Base-by-base conservation (phyloP, 2,888 invertebrate genomes). In the Axea sp. region DNA sequence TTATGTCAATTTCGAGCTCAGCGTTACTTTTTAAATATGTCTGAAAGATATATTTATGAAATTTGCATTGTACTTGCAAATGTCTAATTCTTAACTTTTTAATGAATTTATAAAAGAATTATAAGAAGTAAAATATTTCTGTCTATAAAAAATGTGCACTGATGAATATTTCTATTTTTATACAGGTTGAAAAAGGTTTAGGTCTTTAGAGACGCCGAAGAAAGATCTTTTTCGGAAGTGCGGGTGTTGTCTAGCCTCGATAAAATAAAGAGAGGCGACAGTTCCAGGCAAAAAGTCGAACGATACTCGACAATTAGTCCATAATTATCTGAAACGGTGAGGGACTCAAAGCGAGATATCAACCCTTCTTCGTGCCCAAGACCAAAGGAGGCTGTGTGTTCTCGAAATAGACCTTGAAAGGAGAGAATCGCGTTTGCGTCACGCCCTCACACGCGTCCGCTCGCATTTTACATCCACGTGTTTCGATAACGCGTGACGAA, bases 231-330 rank as follows among this genome's bases (percentile, higher is more conserved):
- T 72, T 68, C 53, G 72, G 72, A 73, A 68, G 73, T 51, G 67
- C 67, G 73, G 64, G 51, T 31, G 57, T 39, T 43, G 57, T 47
- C 73, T 57, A 47, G 60, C 9, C 35, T 22, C 43, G 49, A 57
- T 75, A 75, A 60, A 75, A 47, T 47, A 64, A 71, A 28, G 73
- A 69, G 55, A 22, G 64, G 60, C 43, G 35, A 74, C 79, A 64
- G 71, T 22, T 37, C 39, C 53, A 41, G 37, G 14, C n/a, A 60
- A 74, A 69, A 75, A 68, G 26, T 28, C 49, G 47, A 57, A 68
- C 71, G 68, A 35, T 59, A 11, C 67, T 55, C 76, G 75, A 84
- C 82, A 84, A 84, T 84, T 84, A 83, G 83, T 78, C 81, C 80
- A 80, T 84, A 84, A 84, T 84, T 84, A 84, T 83, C 79, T 76